Evolutionary conservation across 2,888 invertebrate species (phyloP), one percentile per base, ranked within the genome.

Genomic region (Frankliniella fusca): DNA sequence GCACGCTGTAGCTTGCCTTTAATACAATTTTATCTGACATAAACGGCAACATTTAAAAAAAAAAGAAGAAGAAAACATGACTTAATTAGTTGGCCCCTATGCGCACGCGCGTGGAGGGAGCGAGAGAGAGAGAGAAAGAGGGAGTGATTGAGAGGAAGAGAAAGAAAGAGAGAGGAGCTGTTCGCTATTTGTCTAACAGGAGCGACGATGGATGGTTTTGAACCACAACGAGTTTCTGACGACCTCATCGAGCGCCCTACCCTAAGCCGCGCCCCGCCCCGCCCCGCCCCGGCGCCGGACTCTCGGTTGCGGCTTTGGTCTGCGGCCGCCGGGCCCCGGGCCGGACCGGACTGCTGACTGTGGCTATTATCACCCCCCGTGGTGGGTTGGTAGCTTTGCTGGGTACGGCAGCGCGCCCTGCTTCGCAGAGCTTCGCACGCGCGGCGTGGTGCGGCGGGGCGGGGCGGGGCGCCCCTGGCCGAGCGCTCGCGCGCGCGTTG

Each of bases 201-300:
- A n/a, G 70, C 27, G 27, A 27, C 27, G 70, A 76, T 76, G 27
- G 70, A 76, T 76, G 70, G 27, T 3, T 38, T 38, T 76, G 27
- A 76, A 76, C 70, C 23, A 76, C 70, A 76, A 76, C 70, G 70
- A 76, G 70, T 76, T 76, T 76, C 27, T 76, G 70, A 76, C 27
- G 70, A 76, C 70, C 70, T 76, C 70, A 76, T 27, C 70, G 27
- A 76, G 70, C 11, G 15, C 61, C 61, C 61, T 18, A 18, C 7
- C 61, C 15, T 9, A 7, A 11, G 15, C 61, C 61, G 5, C 61
- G 20, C 15, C 15, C 61, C 61, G 61, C 61, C 61, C 61, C 61
- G 20, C 20, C 15, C 54, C 54, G 54, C 54, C 54, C 54, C 54
- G 38, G 2, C 38, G 38, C 38, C 38, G 38, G 38, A 38, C 38